Conservation (phyloP, 2,113 vertebrate genomes). For the Cranoglanis bouderius region DNA sequence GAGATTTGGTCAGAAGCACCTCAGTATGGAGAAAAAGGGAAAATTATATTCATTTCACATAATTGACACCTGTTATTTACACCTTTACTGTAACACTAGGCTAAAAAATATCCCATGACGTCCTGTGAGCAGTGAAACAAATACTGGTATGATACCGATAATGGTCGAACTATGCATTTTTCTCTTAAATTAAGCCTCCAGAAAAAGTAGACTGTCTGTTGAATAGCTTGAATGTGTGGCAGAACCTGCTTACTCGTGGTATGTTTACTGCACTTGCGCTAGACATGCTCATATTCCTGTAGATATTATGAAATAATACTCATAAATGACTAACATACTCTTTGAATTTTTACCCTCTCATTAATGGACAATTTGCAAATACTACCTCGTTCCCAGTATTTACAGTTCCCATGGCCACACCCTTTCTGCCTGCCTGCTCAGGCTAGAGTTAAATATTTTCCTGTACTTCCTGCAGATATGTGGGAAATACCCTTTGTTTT, state of each 20-base stretch:
- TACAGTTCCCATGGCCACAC: slow-evolving; percentile 32
- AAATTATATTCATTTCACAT: background rate
- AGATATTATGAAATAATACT: background rate
- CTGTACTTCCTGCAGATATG: background rate
- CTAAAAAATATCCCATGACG: background rate
- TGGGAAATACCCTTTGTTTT: background rate
- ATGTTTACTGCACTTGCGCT: background rate
- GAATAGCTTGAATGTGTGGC: background rate
- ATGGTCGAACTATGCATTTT: background rate
- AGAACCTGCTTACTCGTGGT: background rate
- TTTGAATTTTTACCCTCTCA: background rate
- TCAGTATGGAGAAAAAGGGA: background rate
- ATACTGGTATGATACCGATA: background rate
- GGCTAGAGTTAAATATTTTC: background rate
- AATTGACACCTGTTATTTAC: background rate
- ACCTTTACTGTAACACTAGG: background rate
- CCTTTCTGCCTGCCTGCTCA: slow-evolving; percentile 7
- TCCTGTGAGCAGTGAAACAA: background rate
- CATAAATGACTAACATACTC: background rate
- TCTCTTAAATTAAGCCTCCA: background rate
- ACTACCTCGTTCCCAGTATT: background rate
- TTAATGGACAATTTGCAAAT: background rate
- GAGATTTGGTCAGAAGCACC: background rate
- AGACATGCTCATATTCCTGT: no score
- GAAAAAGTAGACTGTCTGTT: background rate